These are phyloP conservation scores for Rugalucina vietnamica DNA, from an alignment of 2,888 invertebrate species.

Conservation along the genomic window DNA sequence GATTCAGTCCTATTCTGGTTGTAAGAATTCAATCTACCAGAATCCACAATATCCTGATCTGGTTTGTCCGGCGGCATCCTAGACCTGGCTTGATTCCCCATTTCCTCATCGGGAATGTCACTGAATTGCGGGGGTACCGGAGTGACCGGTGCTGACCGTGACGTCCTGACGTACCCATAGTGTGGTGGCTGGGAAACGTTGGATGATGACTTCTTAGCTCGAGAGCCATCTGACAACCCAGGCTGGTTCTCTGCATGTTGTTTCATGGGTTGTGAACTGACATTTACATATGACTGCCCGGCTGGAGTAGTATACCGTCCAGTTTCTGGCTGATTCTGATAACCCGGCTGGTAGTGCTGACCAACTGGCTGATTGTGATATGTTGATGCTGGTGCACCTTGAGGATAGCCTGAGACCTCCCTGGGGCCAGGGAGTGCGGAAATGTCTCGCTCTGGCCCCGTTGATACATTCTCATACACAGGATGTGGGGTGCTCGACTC, in stretches of 20 bases:
- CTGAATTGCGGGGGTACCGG: conserved; percentile 46
- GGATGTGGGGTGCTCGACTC: conserved; percentile 46
- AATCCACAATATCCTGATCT: neutral
- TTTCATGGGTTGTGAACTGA: neutral
- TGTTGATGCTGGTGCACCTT: conserved; percentile 26
- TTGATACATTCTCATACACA: conserved; percentile 64
- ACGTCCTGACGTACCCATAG: conserved; percentile 41
- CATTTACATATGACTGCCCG: neutral
- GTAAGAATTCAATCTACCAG: neutral
- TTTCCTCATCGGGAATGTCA: neutral
- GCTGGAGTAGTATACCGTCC: neutral
- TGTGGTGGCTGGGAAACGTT: conserved; percentile 28
- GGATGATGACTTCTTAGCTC: neutral
- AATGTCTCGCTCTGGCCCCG: conserved; percentile 37
- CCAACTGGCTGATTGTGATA: conserved; percentile 25
- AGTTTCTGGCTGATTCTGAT: neutral
- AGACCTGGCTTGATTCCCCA: neutral
- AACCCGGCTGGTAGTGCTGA: conserved; percentile 3
- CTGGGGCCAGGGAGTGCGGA: conserved; percentile 38
- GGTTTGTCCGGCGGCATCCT: neutral
- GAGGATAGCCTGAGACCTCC: conserved; percentile 8
- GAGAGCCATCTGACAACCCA: neutral
- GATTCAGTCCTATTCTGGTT: neutral
- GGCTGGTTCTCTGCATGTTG: conserved; percentile 3
- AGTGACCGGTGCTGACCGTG: conserved; percentile 45